These are phyloP conservation scores for Sprattus sprattus DNA, from an alignment of 2,113 vertebrate species.

Conservation along the genomic window DNA sequence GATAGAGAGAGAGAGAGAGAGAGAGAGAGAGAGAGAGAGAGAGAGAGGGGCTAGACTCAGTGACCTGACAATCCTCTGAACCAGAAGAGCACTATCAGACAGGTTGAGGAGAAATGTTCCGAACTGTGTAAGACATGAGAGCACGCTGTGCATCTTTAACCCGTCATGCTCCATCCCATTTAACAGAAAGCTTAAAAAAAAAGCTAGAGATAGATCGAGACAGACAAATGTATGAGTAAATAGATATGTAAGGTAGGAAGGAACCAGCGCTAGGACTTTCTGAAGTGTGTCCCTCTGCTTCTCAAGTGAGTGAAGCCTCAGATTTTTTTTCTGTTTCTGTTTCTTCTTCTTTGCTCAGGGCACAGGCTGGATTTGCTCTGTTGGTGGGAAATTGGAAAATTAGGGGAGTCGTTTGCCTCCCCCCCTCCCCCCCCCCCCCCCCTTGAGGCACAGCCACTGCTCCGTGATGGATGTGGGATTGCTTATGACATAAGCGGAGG, in stretches of 20 bases:
- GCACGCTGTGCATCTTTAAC: not conserved
- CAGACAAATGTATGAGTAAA: not conserved
- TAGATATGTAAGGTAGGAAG: not conserved
- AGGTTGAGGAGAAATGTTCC: not conserved
- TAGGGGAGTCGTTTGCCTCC: constrained; percentile 15
- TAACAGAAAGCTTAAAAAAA: not conserved
- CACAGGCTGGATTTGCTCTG: constrained; percentile 30
- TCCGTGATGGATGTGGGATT: constrained; percentile 17
- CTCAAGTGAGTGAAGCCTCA: not conserved
- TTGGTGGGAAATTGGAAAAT: constrained; percentile 26
- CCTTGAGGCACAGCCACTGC: not conserved
- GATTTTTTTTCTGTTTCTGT: not conserved
- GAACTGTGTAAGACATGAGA: not conserved
- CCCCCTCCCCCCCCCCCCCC: not conserved
- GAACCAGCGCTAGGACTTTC: not conserved
- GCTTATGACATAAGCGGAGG: not conserved
- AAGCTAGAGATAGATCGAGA: not conserved
- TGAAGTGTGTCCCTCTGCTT: not conserved
- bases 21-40: not conserved
- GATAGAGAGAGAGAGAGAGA: not conserved
- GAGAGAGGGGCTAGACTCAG: not conserved
- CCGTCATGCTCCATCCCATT: not conserved
- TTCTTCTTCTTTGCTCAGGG: not conserved
- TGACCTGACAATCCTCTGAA: constrained; percentile 31
- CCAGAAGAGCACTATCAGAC: constrained; percentile 26